Base-by-base conservation (phyloP, 2,113 vertebrate genomes). In the Dicaeum eximium region DNA sequence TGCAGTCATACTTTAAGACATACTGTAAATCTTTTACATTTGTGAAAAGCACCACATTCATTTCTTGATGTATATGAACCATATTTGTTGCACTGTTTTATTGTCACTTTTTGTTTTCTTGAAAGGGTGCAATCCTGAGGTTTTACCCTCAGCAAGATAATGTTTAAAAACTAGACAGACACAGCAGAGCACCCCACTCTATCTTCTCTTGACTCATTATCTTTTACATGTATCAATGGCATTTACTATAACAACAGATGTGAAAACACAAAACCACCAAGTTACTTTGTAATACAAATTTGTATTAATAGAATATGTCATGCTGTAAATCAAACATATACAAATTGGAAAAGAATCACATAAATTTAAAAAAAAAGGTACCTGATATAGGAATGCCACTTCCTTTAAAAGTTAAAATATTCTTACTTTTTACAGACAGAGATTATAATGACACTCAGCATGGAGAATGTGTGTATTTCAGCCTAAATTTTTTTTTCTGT, bases 241-340 rank as follows among this genome's bases (percentile, higher is more conserved):
- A 73, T 72, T 67, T 86, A 56, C 42, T 84, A 44, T 57, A 86
- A 91, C 40, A 88, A 54, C 47, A 73, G 50, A 83, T 1, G 2
- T 11, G 45, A 57, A 22, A 83, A 85, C 33, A 88, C 23, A 93
- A 71, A 92, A 23, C 1, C 53, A 44, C 28, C 30, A 54, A 58
- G 84, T 92, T 45, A 71, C 37, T 74, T 73, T 56, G 56, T 66
- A 83, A 93, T 30, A 27, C 28, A 83, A 70, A 86, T 91, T 54
- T 88, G 13, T 48, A 78, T 56, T 47, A 69, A 86, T 17, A 86
- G 48, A 61, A 33, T 77, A 44, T 8, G 9, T n/a, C 30, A 73
- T 62, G 42, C 38, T 54, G 35, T 58, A 38, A 19, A 73, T 33
- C 78, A 86, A 80, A 80, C 15, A 75, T 14, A 58, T 1, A 4